phyloP scores from a whole-genome alignment of 2,113 vertebrate species.

The Mixornis gularis region DNA sequence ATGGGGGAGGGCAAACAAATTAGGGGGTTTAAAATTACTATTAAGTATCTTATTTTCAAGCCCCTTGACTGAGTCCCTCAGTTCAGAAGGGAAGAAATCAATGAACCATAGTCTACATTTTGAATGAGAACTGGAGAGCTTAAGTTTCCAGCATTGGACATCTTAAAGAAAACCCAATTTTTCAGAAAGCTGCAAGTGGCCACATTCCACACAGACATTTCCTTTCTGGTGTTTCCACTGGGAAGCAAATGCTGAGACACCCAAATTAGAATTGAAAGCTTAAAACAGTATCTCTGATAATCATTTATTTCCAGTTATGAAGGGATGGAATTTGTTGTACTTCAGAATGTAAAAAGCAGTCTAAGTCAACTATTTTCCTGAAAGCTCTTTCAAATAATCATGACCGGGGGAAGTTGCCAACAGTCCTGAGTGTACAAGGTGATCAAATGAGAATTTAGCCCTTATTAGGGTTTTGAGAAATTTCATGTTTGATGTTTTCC shows the following conservation, averaged over 20 bases:
- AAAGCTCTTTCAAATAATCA: neutral
- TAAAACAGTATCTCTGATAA: neutral
- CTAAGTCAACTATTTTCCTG: neutral
- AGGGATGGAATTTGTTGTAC: neutral
- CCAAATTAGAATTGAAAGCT: neutral
- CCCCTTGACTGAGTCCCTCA: constrained; percentile 48
- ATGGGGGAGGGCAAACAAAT: constrained; percentile 39
- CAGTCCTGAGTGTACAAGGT: neutral
- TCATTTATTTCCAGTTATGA: rapidly evolving
- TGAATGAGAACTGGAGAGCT: constrained; percentile 15
- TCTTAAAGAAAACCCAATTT: neutral
- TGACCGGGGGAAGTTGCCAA: neutral
- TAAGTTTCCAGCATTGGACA: constrained; percentile 14
- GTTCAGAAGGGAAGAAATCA: constrained; percentile 48
- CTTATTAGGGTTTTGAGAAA: neutral
- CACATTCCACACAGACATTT: neutral
- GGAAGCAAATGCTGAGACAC: neutral
- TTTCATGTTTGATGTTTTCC: neutral
- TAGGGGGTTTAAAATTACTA: constrained; percentile 58
- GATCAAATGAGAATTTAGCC: neutral
- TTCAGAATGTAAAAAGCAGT: neutral
- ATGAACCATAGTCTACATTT: constrained; percentile 30
- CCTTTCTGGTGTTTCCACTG: neutral
- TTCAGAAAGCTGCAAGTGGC: neutral
- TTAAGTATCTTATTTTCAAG: constrained; percentile 55